phyloP scores from a whole-genome alignment of 2,888 invertebrate species.

The Lepidochrysops patricia region DNA sequence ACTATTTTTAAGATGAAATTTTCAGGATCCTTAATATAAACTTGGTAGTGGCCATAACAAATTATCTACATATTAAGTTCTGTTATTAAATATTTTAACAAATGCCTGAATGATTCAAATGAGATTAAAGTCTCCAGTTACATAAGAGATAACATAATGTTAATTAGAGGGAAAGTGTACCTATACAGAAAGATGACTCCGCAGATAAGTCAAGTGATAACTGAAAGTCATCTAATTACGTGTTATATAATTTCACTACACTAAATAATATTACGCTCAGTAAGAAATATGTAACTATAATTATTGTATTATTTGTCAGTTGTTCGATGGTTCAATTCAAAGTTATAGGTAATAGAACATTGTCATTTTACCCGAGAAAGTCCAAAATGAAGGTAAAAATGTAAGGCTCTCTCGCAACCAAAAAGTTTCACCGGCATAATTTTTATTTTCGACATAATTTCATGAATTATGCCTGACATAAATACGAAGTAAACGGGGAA shows the following conservation, averaged over 20 bases:
- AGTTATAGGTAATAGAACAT: too few relatives aligned
- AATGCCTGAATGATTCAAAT: background rate
- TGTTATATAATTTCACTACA: slow-evolving; percentile 1
- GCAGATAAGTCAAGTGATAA: slow-evolving; percentile 7
- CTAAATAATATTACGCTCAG: background rate
- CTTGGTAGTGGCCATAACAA: too few relatives aligned
- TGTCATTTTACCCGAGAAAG: too few relatives aligned
- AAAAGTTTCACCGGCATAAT: background rate
- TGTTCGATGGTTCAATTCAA: too few relatives aligned
- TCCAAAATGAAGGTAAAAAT: background rate
- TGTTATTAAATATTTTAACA: too few relatives aligned
- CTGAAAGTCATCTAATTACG: slow-evolving; percentile 7
- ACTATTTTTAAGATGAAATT: too few relatives aligned
- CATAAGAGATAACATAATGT: background rate
- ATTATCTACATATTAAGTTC: too few relatives aligned
- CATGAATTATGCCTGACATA: background rate
- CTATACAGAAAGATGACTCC: slow-evolving; percentile 1
- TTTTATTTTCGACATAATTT: background rate
- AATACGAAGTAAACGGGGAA: background rate
- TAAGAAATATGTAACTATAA: background rate
- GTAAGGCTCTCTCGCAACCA: too few relatives aligned
- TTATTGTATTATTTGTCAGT: background rate
- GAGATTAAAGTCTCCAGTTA: background rate
- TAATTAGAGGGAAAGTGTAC: slow-evolving; percentile 5
- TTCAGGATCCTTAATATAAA: too few relatives aligned